Evolutionary conservation across 2,888 invertebrate genomes (phyloP), one percentile per base, ranked within the genome.

Genomic region (Pachliopta kotzebuea): DNA sequence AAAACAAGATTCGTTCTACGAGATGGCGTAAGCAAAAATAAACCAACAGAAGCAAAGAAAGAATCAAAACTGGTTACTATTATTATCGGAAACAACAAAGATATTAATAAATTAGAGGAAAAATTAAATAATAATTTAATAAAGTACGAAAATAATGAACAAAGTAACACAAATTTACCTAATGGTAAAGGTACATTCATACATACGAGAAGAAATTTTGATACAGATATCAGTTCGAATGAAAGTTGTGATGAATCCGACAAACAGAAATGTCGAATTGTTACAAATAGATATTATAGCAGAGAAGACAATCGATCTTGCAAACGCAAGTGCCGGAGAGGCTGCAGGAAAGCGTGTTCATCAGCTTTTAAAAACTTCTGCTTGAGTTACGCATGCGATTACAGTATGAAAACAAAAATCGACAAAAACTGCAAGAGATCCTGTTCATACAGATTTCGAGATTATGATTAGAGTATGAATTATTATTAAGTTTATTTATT

Each of bases 351-450:
- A 18, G 37, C 63, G 4, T 63, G 63, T 63, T 24, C 20, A 8
- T 26, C 57, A 6, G 57, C 63, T 21, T 63, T 63, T 17, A 58
- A 58, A 26, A 26, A 63, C 21, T 63, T 63, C 37, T 63, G 63
- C 23, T 42, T 63, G 17, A 53, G 24, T 9, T 63, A 63, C 18
- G 29, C 53, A 0, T 63, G 63, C 24, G 57, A 58, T 14, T 63
- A 63, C 52, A 63, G 63, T 53, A 63, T 63, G 63, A 57, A 26
- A 42, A 29, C 57, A 1, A 37, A 53, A 31, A 42, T 63, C 23
- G 53, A 58, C 42, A 53, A 53, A 9, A 42, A 57, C 23, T 63
- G 63, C 31, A 54, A 53, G 14, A 37, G 53, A 14, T 57, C 26
- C 26, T 63, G 63, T 26, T 26, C 29, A 26, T 29, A 59, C 24